Evolutionary conservation across 1,140 invertebrate species (phyloP), one percentile per base, ranked within the genome.

Genomic region (Gerris buenoi): DNA sequence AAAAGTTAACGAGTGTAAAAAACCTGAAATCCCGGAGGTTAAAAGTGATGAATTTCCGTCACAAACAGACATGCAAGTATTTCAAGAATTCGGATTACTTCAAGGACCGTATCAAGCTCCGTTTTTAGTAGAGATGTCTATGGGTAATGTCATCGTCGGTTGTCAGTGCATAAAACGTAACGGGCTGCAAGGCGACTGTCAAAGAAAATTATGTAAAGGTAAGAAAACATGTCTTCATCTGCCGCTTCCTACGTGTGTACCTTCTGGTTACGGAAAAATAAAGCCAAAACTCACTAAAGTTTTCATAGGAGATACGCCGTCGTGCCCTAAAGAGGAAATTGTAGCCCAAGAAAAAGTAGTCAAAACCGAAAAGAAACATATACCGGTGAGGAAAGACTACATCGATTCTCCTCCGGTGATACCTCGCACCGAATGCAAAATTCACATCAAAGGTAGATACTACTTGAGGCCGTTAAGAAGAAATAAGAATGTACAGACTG

Each of bases 81-180:
- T 46, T 5, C 5, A 18, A 46, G 33, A 46, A 18, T n/a, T n/a
- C n/a, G 33, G 33, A 5, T 46, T 46, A 18, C 18, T 46, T 10
- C 33, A 46, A 46, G 33, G 33, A 5, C 33, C 33, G 5, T 5
- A 18, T 46, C 5, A 10, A 18, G 33, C 5, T 46, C 33, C 33
- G 18, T 46, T 46, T 46, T 5, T 46, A 13, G 58, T 60, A 79
- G 86, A 88, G 70, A 75, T 89, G 58, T 81, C 86, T 3, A 80
- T 79, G 27, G 82, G 86, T 57, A 79, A 86, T 64, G 79, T 88
- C 73, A 82, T 86, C 69, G 82, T 82, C 65, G 83, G 82, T 66
- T 89, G 87, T 70, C 82, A 86, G 67, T 89, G 87, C 71, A 83
- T 86, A 57, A 86, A 84, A 71, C 80, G 85, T 18, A 88, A 89